Conservation (phyloP, 2,113 vertebrate genomes). For the Butorides virescens region DNA sequence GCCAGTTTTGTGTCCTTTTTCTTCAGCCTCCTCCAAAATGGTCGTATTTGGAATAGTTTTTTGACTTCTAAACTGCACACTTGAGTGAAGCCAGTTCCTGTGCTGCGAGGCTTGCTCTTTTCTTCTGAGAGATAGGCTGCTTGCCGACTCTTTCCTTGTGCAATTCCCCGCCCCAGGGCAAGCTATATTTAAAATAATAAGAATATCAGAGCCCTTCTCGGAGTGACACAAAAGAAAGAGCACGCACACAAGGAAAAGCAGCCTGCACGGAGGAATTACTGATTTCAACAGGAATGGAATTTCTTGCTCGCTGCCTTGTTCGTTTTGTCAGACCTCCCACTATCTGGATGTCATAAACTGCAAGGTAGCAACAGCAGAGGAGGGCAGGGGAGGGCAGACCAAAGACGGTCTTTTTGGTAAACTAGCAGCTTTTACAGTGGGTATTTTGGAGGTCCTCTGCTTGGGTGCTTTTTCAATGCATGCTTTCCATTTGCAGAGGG, state of each 20-base stretch:
- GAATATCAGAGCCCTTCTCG: constrained; percentile 21
- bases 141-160: constrained; percentile 43
- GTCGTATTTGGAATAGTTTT: constrained; percentile 53
- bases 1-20: background rate
- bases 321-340: constrained; percentile 70
- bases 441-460: background rate
- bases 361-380: constrained; percentile 63
- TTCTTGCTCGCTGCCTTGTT: constrained; percentile 59
- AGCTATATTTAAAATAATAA: constrained; percentile 48
- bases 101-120: constrained; percentile 16
- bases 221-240: constrained; percentile 49
- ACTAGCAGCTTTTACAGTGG: background rate
- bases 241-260: background rate
- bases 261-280: constrained; percentile 21
- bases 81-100: constrained; percentile 46
- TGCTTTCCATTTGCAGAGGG: background rate
- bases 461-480: background rate
- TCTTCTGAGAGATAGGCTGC: constrained; percentile 56
- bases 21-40: background rate
- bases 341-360: constrained; percentile 65
- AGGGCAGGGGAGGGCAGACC: constrained; percentile 54
- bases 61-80: constrained; percentile 64
- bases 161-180: constrained; percentile 37
- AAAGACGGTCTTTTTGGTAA: background rate
- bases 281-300: constrained; percentile 59